These are phyloP conservation scores for Agriotes lineatus DNA, from an alignment of 2,888 invertebrate genomes.

Conservation along the genomic window DNA sequence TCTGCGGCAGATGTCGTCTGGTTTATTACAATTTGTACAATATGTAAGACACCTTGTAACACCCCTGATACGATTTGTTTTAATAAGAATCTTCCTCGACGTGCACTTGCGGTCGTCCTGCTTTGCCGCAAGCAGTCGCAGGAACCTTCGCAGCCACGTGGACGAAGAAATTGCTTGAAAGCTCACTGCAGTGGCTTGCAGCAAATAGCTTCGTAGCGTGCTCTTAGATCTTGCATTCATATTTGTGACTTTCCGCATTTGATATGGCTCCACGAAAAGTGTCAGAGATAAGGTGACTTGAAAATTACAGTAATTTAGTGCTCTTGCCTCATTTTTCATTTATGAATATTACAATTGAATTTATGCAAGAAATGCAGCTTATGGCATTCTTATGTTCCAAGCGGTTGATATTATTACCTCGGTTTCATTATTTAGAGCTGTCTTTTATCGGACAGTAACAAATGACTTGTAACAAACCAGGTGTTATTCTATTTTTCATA, in stretches of 20 bases:
- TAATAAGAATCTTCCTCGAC: slow-evolving; percentile 47
- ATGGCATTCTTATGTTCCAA: no score
- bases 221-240: slow-evolving; percentile 34
- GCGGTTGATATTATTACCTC: no score
- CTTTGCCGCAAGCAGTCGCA: slow-evolving; percentile 7
- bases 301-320: slow-evolving; percentile 42
- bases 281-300: slow-evolving; percentile 39
- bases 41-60: slow-evolving; percentile 53
- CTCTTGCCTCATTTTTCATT: slow-evolving; percentile 26
- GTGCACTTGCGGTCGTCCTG: slow-evolving; percentile 15
- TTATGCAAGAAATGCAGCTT: not conserved
- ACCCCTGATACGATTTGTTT: slow-evolving; percentile 49
- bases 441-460: no score
- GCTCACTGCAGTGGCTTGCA: slow-evolving; percentile 17
- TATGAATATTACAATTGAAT: not conserved
- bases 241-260: slow-evolving; percentile 31
- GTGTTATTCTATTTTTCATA: no score
- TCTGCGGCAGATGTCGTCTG: slow-evolving; percentile 49
- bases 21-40: slow-evolving; percentile 52
- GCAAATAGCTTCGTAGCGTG: slow-evolving; percentile 29
- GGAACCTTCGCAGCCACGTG: not conserved
- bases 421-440: no score
- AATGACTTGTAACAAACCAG: no score
- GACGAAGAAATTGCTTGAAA: slow-evolving; percentile 1
- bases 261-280: slow-evolving; percentile 30